Conservation (phyloP, 2,797 vertebrate genomes). For the Hirundo rustica region DNA sequence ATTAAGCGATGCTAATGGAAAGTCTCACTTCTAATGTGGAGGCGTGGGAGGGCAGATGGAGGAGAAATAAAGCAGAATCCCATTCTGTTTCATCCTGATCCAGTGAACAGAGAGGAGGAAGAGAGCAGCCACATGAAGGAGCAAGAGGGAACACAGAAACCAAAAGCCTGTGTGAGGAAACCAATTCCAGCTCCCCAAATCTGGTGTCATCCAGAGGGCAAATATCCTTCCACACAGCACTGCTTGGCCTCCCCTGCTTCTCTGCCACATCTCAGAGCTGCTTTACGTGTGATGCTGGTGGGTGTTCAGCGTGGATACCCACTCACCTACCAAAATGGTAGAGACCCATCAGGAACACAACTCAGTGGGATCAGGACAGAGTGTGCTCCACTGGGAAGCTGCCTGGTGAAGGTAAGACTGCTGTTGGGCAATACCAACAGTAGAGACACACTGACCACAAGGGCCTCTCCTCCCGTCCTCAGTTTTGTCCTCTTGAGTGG, state of each 20-base stretch:
- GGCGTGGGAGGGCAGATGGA: neutral
- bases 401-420: neutral
- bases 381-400: neutral
- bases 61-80: conserved; percentile 18
- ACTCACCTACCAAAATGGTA: fast-evolving
- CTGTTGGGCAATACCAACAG: neutral
- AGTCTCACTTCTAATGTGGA: conserved; percentile 1
- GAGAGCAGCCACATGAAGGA: conserved; percentile 45
- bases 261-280: neutral
- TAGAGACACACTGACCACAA: neutral
- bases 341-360: fast-evolving
- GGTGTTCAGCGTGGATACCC: neutral
- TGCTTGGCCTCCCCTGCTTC: neutral
- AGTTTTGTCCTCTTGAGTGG: neutral
- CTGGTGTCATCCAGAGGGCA: neutral
- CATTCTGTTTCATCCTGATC: conserved; percentile 27
- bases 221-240: neutral
- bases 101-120: conserved; percentile 16
- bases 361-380: fast-evolving
- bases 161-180: neutral
- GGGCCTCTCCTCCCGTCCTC: neutral
- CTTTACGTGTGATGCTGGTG: fast-evolving
- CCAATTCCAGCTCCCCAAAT: neutral
- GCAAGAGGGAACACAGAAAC: neutral
- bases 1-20: neutral